Evolutionary conservation across 53 echinoderm and acorn worm genomes (phyloP), one percentile per base, ranked within the genome.

Genomic region (Luidia sarsii): DNA sequence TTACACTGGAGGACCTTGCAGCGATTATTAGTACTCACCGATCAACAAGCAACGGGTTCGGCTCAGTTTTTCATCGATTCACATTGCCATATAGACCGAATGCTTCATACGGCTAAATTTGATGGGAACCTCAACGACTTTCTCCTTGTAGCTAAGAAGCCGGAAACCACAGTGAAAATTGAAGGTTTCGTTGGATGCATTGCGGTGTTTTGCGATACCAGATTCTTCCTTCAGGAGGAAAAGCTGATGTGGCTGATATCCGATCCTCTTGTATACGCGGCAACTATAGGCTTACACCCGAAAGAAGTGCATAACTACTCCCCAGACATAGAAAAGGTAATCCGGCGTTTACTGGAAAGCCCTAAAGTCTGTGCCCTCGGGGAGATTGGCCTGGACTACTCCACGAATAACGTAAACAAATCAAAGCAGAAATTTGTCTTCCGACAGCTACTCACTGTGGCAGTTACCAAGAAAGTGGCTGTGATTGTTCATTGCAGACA

Each of bases 341-440:
- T 66, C 66, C 66, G 21, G 2, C 66, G 15, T 66, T 10, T 66
- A 43, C 45, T 66, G 66, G 66, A 66, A 0, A 35, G 37, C n/a
- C 64, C 64, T 36, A 64, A 66, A 66, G 41, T 39, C 43, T 66
- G 66, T 66, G 66, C 66, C 24, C 41, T 66, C 23, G 66, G 66
- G 9, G 66, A 66, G 23, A 66, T 66, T 41, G 66, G 66, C 10
- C 66, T 66, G 0, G 66, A 66, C 18, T 66, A 66, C 27, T 66
- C 41, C 0, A 21, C 7, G 9, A 3, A 27, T 43, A 2, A 14
- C 27, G 23, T 6, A 2, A 66, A 3, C 21, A 4, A 23, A 0
- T 1, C 0, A 22, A 8, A 18, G 1, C 66, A 66, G 43, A 66
- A 24, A 1, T 1, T 11, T 0, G 43, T 66, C 45, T 23, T 66